phyloP scores from a whole-genome alignment of 2,797 vertebrate species.

The Gymnopithys bicolor region DNA sequence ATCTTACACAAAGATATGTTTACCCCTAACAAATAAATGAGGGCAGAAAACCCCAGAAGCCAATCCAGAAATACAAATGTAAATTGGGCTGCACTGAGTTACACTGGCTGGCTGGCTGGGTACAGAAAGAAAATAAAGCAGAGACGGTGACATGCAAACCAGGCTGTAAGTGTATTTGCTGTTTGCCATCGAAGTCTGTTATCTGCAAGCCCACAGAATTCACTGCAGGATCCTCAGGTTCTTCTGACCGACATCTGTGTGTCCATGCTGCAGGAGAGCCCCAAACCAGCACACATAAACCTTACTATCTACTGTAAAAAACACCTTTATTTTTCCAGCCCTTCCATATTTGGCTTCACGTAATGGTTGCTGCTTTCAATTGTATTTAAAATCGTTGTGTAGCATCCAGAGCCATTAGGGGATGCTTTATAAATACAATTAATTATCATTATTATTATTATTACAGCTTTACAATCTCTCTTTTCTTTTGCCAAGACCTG shows the following conservation, averaged over 20 bases:
- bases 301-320: neutral
- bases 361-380: neutral
- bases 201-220: neutral
- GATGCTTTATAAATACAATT: constrained; percentile 59
- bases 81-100: neutral
- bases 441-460: constrained; percentile 58
- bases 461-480: constrained; percentile 40
- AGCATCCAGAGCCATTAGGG: neutral
- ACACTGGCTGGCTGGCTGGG: neutral
- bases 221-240: neutral
- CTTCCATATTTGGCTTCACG: neutral
- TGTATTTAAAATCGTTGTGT: neutral
- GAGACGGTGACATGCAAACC: neutral
- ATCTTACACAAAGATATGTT: neutral
- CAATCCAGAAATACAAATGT: neutral
- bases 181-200: neutral
- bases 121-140: neutral
- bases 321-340: neutral
- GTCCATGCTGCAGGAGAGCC: neutral
- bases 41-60: neutral
- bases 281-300: neutral
- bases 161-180: neutral
- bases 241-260: accelerated
- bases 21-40: neutral
- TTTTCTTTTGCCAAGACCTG: constrained; percentile 62